Conservation (phyloP, 1,140 invertebrate species). For the Drosophila orena region DNA sequence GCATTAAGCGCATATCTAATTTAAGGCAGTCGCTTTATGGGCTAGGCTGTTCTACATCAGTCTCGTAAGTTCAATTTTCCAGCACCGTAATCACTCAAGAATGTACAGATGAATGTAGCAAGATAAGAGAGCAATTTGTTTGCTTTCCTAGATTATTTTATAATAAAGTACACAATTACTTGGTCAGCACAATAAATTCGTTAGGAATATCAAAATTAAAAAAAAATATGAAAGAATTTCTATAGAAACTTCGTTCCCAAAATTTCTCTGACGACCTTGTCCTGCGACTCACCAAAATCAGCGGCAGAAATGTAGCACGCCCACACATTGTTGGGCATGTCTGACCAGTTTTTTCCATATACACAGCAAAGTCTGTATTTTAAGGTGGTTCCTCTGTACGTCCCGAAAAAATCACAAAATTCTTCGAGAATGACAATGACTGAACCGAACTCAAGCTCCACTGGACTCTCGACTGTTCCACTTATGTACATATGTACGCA, state of each 20-base stretch:
- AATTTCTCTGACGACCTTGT: conserved; percentile 43
- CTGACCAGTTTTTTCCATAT: conserved; percentile 56
- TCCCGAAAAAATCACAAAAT: conserved; percentile 50
- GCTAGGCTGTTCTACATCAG: conserved; percentile 31
- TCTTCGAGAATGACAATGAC: conserved; percentile 78
- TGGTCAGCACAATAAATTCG: no score
- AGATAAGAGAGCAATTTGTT: conserved; percentile 6
- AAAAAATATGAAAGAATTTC: no score
- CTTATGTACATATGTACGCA: conserved; percentile 16
- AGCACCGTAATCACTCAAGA: conserved; percentile 14
- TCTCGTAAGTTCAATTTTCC: conserved; percentile 21
- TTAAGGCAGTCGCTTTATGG: conserved; percentile 38
- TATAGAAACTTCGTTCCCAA: conserved; percentile 3
- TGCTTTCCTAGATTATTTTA: background rate
- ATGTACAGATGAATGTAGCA: conserved; percentile 10
- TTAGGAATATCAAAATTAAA: no score
- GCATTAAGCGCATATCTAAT: conserved; percentile 71
- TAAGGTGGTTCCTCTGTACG: conserved; percentile 5
- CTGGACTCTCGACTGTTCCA: conserved; percentile 27
- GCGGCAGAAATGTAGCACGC: conserved; percentile 32
- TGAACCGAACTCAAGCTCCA: conserved; percentile 21
- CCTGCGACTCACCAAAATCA: conserved; percentile 21
- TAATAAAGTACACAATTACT: background rate
- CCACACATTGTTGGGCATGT: conserved; percentile 40
- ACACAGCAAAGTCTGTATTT: conserved; percentile 4